These are phyloP conservation scores for Abrostola triplasia DNA, from an alignment of 2,888 invertebrate species.

Conservation along the genomic window DNA sequence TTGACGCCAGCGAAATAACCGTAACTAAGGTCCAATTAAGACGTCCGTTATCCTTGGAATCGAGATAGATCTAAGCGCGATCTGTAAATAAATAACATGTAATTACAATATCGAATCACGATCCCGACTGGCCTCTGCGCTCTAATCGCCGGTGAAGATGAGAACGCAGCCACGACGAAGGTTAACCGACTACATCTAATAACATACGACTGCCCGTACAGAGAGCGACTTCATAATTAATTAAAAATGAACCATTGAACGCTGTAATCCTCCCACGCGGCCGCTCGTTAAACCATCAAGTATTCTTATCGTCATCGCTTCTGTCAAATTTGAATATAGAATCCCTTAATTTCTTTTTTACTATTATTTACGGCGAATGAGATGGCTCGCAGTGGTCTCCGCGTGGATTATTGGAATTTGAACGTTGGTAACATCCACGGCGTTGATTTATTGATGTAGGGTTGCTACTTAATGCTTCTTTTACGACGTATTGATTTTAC, in stretches of 20 bases:
- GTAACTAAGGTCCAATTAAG: conserved; percentile 84
- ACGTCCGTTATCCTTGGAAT: conserved; percentile 83
- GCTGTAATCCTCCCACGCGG: conserved; percentile 80
- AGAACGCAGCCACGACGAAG: conserved; percentile 76
- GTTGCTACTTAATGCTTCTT: conserved; percentile 82
- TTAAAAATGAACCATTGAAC: conserved; percentile 81
- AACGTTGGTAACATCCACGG: conserved; percentile 75
- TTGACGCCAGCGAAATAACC: conserved; percentile 79
- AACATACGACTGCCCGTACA: conserved; percentile 69
- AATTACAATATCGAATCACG: conserved; percentile 87
- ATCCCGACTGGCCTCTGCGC: conserved; percentile 74
- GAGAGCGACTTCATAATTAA: conserved; percentile 77
- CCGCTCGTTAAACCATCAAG: conserved; percentile 81
- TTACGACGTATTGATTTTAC: conserved; percentile 81
- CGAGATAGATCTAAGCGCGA: conserved; percentile 75
- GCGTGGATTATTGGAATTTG: conserved; percentile 83
- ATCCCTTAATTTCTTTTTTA: conserved; percentile 82
- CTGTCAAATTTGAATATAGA: conserved; percentile 85
- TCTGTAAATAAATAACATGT: conserved; percentile 83
- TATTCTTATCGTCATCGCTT: conserved; percentile 84
- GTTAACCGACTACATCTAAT: conserved; percentile 71
- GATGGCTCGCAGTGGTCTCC: conserved; percentile 69
- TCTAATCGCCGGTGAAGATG: conserved; percentile 80
- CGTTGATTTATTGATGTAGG: conserved; percentile 83
- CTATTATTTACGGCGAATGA: conserved; percentile 78